Base-by-base conservation (phyloP, 2,888 invertebrate genomes). In the Eugnorisma glareosa region DNA sequence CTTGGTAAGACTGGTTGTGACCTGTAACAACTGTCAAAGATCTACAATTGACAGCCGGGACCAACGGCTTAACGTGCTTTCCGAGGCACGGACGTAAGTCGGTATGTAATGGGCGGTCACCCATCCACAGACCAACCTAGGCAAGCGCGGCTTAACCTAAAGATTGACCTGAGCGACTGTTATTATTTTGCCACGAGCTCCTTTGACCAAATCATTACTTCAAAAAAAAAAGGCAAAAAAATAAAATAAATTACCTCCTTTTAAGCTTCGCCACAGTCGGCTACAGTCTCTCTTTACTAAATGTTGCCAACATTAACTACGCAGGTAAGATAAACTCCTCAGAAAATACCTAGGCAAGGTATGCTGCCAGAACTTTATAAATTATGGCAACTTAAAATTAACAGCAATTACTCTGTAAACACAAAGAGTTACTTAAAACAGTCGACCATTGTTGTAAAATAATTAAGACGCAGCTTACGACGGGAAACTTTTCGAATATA, bases 341-440 rank as follows among this genome's bases (percentile, higher is more conserved):
- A n/a, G 45, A 64, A 77, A 64, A 28, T 67, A 66, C 67, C 77
- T 67, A 67, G 67, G 35, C 18, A 43, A 59, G 82, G 71, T 63
- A 73, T 51, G 37, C 73, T 54, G 73, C 59, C 43, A 51, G 61
- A 77, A 73, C 79, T 84, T 75, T 73, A 35, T 70, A 68, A 86
- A 78, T 81, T 81, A 86, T 54, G 63, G 57, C 77, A 67, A 77
- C 61, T 74, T 86, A 74, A 86, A 83, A 74, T 88, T 79, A 81
- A 83, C 86, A 85, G 75, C 74, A 85, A 88, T 85, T 88, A 79
- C 75, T 82, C 71, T 79, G 72, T 82, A 83, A 81, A 87, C 81
- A 87, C 83, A 87, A 86, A 81, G 79, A 84, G 77, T 84, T 75
- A 78, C 67, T 81, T 81, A 79, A 75, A 76, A 82, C 79, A 74